Conservation (phyloP, 2,888 invertebrate species). For the Drosophila yooni region DNA sequence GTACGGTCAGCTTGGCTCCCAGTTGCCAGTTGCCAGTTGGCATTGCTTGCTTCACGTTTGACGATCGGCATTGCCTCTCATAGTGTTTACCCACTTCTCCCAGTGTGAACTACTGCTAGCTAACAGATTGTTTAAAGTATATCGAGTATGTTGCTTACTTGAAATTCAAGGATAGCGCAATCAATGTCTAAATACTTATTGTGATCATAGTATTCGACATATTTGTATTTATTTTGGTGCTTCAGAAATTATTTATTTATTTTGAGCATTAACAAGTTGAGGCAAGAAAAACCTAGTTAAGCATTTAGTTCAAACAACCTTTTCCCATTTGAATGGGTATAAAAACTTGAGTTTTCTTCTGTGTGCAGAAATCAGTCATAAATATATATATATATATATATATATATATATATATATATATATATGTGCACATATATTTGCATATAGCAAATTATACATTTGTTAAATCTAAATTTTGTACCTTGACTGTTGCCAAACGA, state of each 20-base stretch:
- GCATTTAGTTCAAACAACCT: not conserved
- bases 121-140: not conserved
- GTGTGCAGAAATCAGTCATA: not conserved
- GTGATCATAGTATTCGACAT: not conserved
- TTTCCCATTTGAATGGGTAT: not conserved
- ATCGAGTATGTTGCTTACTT: not conserved
- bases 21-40: conserved; percentile 45
- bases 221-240: not conserved
- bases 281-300: not conserved
- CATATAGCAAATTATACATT: not conserved
- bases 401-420: no score
- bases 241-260: not conserved
- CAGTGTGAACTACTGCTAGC: not conserved
- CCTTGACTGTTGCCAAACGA: not conserved
- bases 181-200: not conserved
- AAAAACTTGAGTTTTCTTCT: not conserved
- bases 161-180: not conserved
- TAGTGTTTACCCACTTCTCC: not conserved
- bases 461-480: no score
- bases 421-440: not conserved
- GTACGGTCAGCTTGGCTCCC: conserved; percentile 30
- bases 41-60: conserved; percentile 23
- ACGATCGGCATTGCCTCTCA: conserved; percentile 11
- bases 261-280: not conserved
- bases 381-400: not conserved